Conservation (phyloP, 2,888 invertebrate species). For the Crossocerus cetratus region DNA sequence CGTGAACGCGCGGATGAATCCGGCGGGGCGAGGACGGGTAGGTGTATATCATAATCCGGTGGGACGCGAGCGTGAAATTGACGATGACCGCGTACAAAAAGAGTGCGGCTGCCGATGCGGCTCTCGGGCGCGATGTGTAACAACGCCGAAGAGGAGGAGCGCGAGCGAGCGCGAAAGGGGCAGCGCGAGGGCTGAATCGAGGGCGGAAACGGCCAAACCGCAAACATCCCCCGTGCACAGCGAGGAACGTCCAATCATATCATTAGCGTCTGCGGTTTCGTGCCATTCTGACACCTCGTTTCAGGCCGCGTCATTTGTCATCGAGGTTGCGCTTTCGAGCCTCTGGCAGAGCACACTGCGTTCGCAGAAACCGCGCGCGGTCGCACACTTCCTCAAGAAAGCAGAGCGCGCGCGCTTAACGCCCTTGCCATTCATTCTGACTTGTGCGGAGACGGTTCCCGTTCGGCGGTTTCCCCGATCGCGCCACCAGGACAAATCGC, state of each 20-base stretch:
- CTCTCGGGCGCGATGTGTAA: constrained; percentile 8
- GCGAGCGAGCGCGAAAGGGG: neutral
- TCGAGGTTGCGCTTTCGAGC: constrained; percentile 60
- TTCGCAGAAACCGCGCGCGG: constrained; percentile 31
- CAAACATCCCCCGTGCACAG: constrained; percentile 68
- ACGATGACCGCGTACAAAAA: constrained; percentile 44
- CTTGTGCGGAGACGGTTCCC: too few relatives aligned
- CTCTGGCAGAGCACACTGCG: constrained; percentile 53
- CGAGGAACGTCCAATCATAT: constrained; percentile 74
- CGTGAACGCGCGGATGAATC: constrained; percentile 5
- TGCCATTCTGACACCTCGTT: constrained; percentile 74
- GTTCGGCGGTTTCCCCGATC: neutral
- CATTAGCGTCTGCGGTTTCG: constrained; percentile 75
- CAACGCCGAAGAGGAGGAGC: constrained; percentile 18
- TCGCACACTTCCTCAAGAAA: neutral
- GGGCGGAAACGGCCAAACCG: constrained; percentile 76
- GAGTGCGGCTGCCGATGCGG: constrained; percentile 10
- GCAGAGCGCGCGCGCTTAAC: neutral
- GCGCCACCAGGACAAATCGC: neutral
- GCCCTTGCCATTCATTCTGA: neutral
- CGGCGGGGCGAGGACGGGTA: neutral
- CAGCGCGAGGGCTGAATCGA: constrained; percentile 44
- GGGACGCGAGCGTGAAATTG: constrained; percentile 44
- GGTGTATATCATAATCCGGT: constrained; percentile 29
- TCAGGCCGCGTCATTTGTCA: constrained; percentile 71